Conservation (phyloP, 2,888 invertebrate species). For the Proisotoma minuta region DNA sequence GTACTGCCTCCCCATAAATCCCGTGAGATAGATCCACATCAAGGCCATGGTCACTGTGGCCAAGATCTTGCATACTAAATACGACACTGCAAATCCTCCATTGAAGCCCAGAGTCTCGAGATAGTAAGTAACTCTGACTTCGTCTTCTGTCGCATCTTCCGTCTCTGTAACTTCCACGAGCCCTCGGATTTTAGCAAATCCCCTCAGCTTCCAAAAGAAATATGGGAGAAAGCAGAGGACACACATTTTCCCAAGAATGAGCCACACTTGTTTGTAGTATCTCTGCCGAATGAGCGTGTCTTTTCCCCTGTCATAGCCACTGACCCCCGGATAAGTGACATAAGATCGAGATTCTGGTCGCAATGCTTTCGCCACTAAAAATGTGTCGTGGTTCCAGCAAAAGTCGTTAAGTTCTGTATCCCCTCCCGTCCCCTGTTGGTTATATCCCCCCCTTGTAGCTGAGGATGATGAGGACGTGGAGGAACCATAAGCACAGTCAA, state of each 20-base stretch:
- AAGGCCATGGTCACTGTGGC: constrained; percentile 14
- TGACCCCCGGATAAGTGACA: constrained; percentile 28
- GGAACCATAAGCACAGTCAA: constrained; percentile 17
- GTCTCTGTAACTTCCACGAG: constrained; percentile 3
- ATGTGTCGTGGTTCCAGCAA: constrained; percentile 28
- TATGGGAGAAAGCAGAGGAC: constrained; percentile 19
- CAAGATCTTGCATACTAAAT: constrained; percentile 18
- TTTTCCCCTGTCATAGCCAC: constrained; percentile 17
- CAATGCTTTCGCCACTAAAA: constrained; percentile 25
- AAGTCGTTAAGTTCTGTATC: constrained; percentile 25
- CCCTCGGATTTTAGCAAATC: constrained; percentile 13
- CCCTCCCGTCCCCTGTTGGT: neutral
- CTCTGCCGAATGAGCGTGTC: constrained; percentile 18
- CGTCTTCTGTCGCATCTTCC: constrained; percentile 10
- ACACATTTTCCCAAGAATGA: constrained; percentile 16
- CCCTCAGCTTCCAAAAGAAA: constrained; percentile 26
- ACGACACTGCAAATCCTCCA: constrained; percentile 12
- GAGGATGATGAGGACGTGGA: neutral
- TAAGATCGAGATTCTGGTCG: constrained; percentile 15
- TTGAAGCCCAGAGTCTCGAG: constrained; percentile 26
- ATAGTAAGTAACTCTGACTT: constrained; percentile 10
- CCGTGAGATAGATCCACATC: constrained; percentile 18
- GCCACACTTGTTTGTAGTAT: constrained; percentile 29
- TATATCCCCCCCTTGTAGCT: constrained; percentile 1
- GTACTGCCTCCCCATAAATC: constrained; percentile 20